Evolutionary conservation across 2,113 vertebrate genomes (phyloP).

Genomic region (Corythornis madagascariensis): DNA sequence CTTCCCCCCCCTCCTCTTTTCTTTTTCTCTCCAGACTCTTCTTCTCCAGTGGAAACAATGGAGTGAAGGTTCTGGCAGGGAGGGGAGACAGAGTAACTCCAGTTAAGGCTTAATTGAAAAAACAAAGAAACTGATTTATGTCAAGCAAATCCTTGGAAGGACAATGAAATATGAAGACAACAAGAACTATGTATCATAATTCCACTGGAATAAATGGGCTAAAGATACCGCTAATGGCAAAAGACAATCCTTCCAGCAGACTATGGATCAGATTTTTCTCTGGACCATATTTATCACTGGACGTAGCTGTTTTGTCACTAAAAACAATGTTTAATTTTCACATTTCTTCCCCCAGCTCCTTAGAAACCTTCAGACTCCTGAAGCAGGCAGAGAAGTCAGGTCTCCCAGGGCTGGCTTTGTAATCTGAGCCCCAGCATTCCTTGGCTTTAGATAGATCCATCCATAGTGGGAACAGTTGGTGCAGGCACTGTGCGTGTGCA

Average conservation of each 20-base stretch:
- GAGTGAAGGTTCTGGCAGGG: constrained; percentile 1
- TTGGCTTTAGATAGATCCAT: not conserved
- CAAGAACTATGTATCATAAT: not conserved
- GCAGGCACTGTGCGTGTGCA: not conserved
- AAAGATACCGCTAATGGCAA: not conserved
- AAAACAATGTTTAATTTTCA: not conserved
- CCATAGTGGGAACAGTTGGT: not conserved
- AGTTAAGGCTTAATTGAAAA: constrained; percentile 27
- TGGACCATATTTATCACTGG: not conserved
- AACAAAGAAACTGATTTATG: constrained; percentile 23
- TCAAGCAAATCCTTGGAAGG: not conserved
- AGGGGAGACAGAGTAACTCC: constrained; percentile 33
- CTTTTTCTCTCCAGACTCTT: not conserved
- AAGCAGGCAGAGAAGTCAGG: not conserved
- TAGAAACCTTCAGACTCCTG: not conserved
- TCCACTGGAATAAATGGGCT: not conserved
- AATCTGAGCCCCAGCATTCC: not conserved
- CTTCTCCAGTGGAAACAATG: constrained; percentile 20
- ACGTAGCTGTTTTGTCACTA: not conserved
- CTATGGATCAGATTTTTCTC: accelerated
- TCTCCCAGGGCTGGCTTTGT: constrained; percentile 1
- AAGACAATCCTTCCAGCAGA: not conserved
- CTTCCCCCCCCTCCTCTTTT: not conserved
- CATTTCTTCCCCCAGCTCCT: not conserved
- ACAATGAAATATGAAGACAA: not conserved